Conservation (phyloP, 2,113 vertebrate species). For the Podiceps cristatus region DNA sequence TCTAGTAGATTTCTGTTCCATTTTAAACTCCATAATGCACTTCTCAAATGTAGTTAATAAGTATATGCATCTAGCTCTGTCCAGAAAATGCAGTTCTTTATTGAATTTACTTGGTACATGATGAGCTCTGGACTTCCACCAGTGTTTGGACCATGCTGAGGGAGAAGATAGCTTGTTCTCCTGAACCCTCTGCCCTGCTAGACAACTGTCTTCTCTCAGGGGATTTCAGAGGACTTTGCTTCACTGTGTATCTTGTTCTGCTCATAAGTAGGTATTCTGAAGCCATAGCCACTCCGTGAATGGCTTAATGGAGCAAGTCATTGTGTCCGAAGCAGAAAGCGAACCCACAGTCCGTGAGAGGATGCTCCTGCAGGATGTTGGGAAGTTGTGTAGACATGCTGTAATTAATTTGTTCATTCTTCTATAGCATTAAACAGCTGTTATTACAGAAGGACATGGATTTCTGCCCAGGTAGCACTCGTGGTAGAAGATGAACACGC, state of each 20-base stretch:
- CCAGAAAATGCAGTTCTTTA: background rate
- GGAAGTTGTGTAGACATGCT: background rate
- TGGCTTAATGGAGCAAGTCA: background rate
- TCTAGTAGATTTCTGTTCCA: background rate
- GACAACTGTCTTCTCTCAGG: background rate
- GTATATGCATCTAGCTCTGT: background rate
- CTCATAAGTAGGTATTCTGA: background rate
- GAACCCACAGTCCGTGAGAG: accelerated
- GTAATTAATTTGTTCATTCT: conserved; percentile 50
- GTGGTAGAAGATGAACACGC: background rate
- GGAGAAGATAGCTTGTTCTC: background rate
- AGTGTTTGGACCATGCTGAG: background rate
- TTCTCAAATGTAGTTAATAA: background rate
- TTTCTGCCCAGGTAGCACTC: conserved; percentile 59
- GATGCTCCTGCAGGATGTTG: background rate
- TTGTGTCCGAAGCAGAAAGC: background rate
- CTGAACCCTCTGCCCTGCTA: background rate
- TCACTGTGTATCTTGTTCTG: background rate
- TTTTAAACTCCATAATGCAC: background rate
- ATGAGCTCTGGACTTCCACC: background rate
- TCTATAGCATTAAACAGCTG: conserved; percentile 57
- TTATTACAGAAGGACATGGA: conserved; percentile 58
- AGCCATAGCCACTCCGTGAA: background rate
- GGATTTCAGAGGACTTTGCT: background rate
- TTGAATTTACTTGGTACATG: background rate